Conservation (phyloP, 2,113 vertebrate genomes). For the Pteruthius melanotis region DNA sequence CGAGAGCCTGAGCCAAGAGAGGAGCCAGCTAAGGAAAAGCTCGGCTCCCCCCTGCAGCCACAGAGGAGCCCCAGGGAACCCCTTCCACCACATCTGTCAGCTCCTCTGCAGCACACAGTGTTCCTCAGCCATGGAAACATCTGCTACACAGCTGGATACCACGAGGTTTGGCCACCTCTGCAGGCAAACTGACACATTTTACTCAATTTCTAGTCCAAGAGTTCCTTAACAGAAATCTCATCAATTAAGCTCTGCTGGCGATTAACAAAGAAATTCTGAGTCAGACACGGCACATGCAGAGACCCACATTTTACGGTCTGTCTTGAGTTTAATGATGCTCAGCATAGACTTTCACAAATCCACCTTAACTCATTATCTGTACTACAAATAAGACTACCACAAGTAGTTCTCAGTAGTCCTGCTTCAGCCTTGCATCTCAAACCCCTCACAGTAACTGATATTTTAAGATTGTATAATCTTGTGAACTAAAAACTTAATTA, state of each 20-base stretch:
- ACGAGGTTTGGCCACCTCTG: neutral
- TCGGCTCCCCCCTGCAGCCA: accelerated
- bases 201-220: neutral
- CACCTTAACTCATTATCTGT: neutral
- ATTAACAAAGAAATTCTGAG: neutral
- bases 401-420: neutral
- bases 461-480: neutral
- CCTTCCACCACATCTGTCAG: neutral
- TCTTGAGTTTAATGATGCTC: neutral
- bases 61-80: neutral
- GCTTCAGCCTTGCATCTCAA: neutral
- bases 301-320: neutral
- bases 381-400: neutral
- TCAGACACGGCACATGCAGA: neutral
- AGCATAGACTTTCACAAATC: neutral
- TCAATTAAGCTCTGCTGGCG: neutral
- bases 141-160: neutral
- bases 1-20: neutral
- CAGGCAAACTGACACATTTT: neutral
- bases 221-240: neutral
- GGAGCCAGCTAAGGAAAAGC: neutral
- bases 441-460: neutral
- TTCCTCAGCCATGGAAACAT: neutral
- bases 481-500: neutral
- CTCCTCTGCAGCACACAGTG: neutral